Base-by-base conservation (phyloP, 1,140 invertebrate genomes). In the Lethrus apterus region DNA sequence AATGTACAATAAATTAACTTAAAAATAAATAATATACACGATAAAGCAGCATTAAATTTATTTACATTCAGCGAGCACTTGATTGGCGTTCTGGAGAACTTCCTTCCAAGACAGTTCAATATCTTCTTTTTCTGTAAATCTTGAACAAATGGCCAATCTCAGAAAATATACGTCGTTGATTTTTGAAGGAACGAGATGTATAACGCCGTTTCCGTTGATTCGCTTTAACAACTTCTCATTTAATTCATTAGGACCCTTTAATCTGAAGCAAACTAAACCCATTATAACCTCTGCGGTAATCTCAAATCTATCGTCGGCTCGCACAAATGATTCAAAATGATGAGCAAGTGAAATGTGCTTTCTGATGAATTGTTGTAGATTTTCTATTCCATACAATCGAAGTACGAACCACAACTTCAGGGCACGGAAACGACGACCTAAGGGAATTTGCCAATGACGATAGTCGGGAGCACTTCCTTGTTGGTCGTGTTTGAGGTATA, bases 331-430 rank as follows among this genome's bases (percentile, higher is more conserved):
- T 54, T 89, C 90, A 26, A 50, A 50, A 26, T 84, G 71, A 50
- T 90, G 79, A 0, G 93, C 92, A 33, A 92, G 70, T 15, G 71
- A 69, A 8, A 85, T 74, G 14, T 89, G 86, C 53, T 84, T 81
- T 44, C 93, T 71, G 36, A 98, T 95, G 60, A 84, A 78, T n/a
- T 80, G 78, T 64, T 94, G 90, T 0, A 98, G 70, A 59, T 91
- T 89, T 54, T 89, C 81, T 0, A 86, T 73, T 0, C 95, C 95
- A 56, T 93, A 94, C 0, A 92, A 70, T 38, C 95, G 75, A 44
- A 98, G 63, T 0, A 98, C 94, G 61, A 99, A 98, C 96, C 95
- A 99, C 3, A 98, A 66, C 65, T 99, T 99, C 8, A 98, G 68
- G 0, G 95, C 81, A 44, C 95, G 77, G 67, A 99, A 99, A 55